These are phyloP conservation scores for Pelosia muscerda DNA, from an alignment of 2,888 invertebrate species.

Conservation along the genomic window DNA sequence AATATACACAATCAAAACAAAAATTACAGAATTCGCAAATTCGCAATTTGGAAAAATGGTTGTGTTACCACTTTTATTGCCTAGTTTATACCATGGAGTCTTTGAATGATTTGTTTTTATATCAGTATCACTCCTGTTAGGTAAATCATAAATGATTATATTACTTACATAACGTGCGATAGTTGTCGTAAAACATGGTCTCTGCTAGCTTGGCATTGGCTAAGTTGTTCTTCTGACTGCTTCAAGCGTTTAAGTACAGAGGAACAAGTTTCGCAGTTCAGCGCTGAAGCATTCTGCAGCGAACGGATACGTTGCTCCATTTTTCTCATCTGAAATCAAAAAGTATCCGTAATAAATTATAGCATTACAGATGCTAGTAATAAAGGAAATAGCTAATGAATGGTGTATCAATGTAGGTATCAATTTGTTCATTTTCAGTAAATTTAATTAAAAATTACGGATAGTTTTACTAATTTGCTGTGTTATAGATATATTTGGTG, in stretches of 20 bases:
- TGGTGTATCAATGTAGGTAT: neutral
- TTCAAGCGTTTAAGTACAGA: slow-evolving; percentile 88
- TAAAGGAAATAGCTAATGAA: neutral
- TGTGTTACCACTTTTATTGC: too few species aligned
- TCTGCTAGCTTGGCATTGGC: slow-evolving; percentile 87
- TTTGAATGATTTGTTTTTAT: neutral
- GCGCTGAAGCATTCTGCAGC: slow-evolving; percentile 89
- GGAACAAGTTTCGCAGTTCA: slow-evolving; percentile 90
- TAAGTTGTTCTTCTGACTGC: slow-evolving; percentile 88
- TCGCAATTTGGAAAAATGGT: too few species aligned
- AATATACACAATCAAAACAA: too few species aligned
- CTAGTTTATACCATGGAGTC: too few species aligned
- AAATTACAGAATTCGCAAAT: too few species aligned
- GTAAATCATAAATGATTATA: neutral
- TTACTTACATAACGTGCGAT: slow-evolving; percentile 92
- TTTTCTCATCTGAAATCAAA: slow-evolving; percentile 87
- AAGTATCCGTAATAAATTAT: neutral
- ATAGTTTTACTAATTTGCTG: too few species aligned
- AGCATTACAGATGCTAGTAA: neutral
- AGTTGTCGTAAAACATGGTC: slow-evolving; percentile 91
- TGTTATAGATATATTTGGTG: too few species aligned
- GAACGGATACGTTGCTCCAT: slow-evolving; percentile 90
- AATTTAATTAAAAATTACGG: too few species aligned
- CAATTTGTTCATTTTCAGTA: too few species aligned
- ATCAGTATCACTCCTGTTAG: neutral